A percentile compares a stretch with the other conserved stretches of the same genome.
Evolutionary conservation across 2,113 vertebrate genomes (phyloP).

Genomic region (Tetrao urogallus): DNA sequence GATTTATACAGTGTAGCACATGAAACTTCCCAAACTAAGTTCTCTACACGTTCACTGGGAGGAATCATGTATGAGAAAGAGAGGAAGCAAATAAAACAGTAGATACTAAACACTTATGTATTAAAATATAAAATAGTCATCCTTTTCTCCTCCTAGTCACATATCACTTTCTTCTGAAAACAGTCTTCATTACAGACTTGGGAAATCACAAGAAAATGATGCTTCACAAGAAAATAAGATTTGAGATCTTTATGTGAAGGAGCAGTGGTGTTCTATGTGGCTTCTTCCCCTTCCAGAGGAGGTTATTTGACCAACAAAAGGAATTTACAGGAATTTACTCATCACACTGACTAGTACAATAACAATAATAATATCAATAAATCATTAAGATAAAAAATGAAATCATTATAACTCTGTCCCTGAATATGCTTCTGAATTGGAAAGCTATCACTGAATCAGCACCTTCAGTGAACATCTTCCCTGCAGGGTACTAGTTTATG

Average conservation of each 20-base stretch:
- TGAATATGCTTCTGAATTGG: background rate
- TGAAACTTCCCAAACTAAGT: background rate
- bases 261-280: background rate
- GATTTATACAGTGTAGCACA: background rate
- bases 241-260: background rate
- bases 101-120: background rate
- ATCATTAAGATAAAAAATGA: background rate
- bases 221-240: fast-evolving
- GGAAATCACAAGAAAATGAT: background rate
- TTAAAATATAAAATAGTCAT: background rate
- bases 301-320: background rate
- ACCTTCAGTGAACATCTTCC: background rate
- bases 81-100: background rate
- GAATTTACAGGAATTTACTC: background rate
- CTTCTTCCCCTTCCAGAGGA: background rate
- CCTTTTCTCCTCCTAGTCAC: background rate
- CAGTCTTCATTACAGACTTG: background rate
- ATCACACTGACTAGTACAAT: background rate
- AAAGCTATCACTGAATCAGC: background rate
- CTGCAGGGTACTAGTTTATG: background rate
- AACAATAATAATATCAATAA: background rate
- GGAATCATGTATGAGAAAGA: background rate
- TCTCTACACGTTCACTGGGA: background rate
- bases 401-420: background rate
- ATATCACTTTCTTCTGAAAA: background rate